These are phyloP conservation scores for Cryptotis parvus DNA, from an alignment of 2,113 vertebrate species.

Conservation along the genomic window DNA sequence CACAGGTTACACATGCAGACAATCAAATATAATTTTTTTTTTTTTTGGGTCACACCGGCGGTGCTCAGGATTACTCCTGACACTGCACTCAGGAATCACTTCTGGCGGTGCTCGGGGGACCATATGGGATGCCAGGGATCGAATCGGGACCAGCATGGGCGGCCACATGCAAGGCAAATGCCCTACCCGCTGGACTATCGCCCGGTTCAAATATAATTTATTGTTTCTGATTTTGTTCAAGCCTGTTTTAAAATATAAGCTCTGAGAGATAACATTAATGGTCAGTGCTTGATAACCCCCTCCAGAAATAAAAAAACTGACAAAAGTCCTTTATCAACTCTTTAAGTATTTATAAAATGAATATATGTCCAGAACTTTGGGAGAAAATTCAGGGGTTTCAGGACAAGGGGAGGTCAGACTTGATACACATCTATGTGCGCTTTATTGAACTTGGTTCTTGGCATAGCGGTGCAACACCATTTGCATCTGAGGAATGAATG, in stretches of 20 bases:
- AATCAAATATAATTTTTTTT: slow-evolving; percentile 26
- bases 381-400: background rate
- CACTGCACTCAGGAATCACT: no score
- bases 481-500: slow-evolving; percentile 19
- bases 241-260: slow-evolving; percentile 15
- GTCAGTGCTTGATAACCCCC: background rate
- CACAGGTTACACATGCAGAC: background rate
- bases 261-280: background rate
- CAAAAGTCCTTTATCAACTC: slow-evolving; percentile 36
- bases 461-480: background rate
- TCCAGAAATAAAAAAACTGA: background rate
- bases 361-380: background rate
- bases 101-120: no score
- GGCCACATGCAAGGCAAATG: no score
- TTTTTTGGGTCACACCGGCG: no score
- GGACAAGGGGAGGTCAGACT: background rate
- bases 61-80: no score
- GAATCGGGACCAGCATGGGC: no score
- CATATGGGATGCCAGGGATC: no score
- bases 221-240: slow-evolving; percentile 36
- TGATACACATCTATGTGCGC: slow-evolving; percentile 11
- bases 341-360: slow-evolving; percentile 35
- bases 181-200: no score
- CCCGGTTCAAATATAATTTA: no score
- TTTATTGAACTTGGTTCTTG: background rate